Conservation (phyloP, 2,888 invertebrate species). For the Elaeidobius kamerunicus region DNA sequence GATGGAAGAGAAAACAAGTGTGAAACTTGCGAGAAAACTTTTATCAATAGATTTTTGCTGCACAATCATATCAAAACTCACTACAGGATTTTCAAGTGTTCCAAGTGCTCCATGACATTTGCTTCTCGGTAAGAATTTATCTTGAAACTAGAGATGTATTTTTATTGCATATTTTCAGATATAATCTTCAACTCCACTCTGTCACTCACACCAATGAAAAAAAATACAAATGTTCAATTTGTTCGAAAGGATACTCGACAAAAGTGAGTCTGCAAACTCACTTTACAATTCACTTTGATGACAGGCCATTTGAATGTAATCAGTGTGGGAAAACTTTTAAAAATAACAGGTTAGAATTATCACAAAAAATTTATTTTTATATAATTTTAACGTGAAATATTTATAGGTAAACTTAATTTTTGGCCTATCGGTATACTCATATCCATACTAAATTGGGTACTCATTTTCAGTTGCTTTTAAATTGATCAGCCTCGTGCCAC, state of each 20-base stretch:
- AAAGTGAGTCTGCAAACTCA: slow-evolving; percentile 41
- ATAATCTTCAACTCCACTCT: slow-evolving; percentile 40
- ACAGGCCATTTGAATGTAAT: slow-evolving; percentile 37
- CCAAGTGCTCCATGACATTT: slow-evolving; percentile 38
- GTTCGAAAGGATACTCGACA: slow-evolving; percentile 38
- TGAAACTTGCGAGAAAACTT: slow-evolving; percentile 54
- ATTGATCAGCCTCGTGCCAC: too few relatives aligned
- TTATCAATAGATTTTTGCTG: slow-evolving; percentile 52
- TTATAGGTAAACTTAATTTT: too few relatives aligned
- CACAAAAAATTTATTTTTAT: background rate
- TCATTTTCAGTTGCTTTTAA: too few relatives aligned
- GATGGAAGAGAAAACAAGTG: slow-evolving; percentile 55
- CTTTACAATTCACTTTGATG: slow-evolving; percentile 38
- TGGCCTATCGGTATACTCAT: background rate
- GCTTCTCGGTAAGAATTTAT: slow-evolving; percentile 36
- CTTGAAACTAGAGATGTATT: background rate
- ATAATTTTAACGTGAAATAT: background rate
- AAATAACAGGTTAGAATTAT: slow-evolving; percentile 33
- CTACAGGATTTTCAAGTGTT: slow-evolving; percentile 48
- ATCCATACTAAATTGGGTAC: too few relatives aligned
- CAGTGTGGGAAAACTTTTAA: slow-evolving; percentile 41
- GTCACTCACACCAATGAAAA: slow-evolving; percentile 42
- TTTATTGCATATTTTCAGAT: slow-evolving; percentile 27
- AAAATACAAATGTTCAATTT: slow-evolving; percentile 39
- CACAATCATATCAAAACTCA: slow-evolving; percentile 54